Percentiles rank a stretch among this genome's conserved stretches.
phyloP scores from a whole-genome alignment of 2,113 vertebrate species.

The Gracilinanus agilis region DNA sequence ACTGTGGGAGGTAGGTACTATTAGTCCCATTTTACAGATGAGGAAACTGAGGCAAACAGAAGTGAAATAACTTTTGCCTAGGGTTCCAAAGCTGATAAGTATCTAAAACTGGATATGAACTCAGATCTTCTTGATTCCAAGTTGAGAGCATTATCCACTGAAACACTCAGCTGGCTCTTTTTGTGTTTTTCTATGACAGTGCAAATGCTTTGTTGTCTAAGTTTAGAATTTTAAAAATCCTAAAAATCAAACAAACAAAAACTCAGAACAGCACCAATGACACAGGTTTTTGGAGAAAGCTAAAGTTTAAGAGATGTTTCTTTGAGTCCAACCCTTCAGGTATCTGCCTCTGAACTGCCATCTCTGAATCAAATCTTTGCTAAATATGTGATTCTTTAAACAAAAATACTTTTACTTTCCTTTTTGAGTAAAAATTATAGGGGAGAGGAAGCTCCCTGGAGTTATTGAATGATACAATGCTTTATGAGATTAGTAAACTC shows the following conservation, averaged over 20 bases:
- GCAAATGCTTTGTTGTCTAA: neutral
- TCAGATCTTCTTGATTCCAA: neutral
- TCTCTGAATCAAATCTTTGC: neutral
- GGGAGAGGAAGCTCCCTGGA: neutral
- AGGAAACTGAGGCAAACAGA: neutral
- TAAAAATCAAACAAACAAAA: neutral
- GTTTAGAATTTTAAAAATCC: neutral
- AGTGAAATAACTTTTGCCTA: neutral
- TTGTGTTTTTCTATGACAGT: neutral
- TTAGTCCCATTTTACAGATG: neutral
- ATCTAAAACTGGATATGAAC: neutral
- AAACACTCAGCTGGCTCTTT: neutral
- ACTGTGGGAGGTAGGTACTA: neutral
- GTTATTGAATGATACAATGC: neutral
- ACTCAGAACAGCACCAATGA: neutral
- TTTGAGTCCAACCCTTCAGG: neutral
- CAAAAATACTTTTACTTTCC: neutral
- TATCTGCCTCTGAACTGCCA: neutral
- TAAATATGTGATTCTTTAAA: neutral
- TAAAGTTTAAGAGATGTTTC: neutral
- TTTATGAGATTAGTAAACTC: neutral
- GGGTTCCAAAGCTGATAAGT: neutral
- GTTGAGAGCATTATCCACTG: no score
- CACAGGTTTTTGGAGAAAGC: neutral
- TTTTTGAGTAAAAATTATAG: neutral